Evolutionary conservation across 1,140 invertebrate genomes (phyloP).

Genomic region (Drosophila ficusphila): DNA sequence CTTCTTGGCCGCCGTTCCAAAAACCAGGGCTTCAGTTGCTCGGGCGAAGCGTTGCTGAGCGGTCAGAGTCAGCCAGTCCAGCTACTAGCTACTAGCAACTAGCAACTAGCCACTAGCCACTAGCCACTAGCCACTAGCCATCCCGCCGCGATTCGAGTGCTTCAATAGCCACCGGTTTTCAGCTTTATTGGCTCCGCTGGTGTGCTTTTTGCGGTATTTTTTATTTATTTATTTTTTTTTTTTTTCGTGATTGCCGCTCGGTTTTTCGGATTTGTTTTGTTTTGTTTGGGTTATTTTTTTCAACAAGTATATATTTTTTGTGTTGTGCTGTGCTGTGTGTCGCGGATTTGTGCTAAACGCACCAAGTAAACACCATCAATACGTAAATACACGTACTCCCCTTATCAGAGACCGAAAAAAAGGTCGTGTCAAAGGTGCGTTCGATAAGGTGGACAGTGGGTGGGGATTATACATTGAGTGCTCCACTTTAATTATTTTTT

Average conservation of each 20-base stretch:
- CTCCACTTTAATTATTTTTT: not conserved
- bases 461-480: constrained; percentile 4
- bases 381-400: not conserved
- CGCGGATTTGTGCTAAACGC: constrained; percentile 2
- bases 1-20: constrained; percentile 15
- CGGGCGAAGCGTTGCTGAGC: constrained; percentile 29
- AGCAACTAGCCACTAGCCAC: too few relatives aligned
- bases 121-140: too few relatives aligned
- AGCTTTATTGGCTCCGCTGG: constrained; percentile 4
- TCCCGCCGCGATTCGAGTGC: not conserved
- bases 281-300: too few relatives aligned
- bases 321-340: not conserved
- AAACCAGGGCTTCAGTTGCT: constrained; percentile 26
- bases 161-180: constrained; percentile 35
- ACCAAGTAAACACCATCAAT: constrained; percentile 11
- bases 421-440: constrained; percentile 65
- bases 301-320: too few relatives aligned
- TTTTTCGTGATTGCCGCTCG: not conserved
- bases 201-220: constrained; percentile 1
- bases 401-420: constrained; percentile 36
- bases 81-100: too few relatives aligned
- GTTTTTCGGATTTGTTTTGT: not conserved
- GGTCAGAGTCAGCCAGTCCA: constrained; percentile 20
- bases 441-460: constrained; percentile 38
- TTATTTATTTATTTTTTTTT: not conserved